Evolutionary conservation across 2,888 invertebrate species (phyloP).

Genomic region (Drosophila borealis): DNA sequence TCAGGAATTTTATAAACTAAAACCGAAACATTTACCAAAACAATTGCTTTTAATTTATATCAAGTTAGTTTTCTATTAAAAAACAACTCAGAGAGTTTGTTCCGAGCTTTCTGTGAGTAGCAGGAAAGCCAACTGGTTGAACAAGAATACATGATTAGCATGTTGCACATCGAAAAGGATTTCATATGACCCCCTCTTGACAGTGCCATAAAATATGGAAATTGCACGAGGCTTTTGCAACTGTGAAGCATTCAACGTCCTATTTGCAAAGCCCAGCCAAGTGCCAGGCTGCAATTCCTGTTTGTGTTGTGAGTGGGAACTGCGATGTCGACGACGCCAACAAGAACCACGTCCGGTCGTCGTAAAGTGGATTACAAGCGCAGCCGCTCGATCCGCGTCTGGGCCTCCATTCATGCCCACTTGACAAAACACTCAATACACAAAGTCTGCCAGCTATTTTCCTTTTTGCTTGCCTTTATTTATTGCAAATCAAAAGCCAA

Average conservation of each 20-base stretch:
- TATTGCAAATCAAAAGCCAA: slow-evolving; percentile 45
- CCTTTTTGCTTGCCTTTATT: slow-evolving; percentile 21
- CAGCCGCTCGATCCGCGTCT: slow-evolving; percentile 49
- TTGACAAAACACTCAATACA: slow-evolving; percentile 70
- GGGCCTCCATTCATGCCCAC: slow-evolving; percentile 74
- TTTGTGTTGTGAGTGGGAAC: slow-evolving; percentile 58
- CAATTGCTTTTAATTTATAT: too few species aligned
- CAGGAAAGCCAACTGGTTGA: not conserved
- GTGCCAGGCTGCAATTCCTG: slow-evolving; percentile 45
- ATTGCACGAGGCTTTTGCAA: slow-evolving; percentile 34
- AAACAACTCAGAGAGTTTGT: not conserved
- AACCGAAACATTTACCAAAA: too few species aligned
- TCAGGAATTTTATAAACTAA: too few species aligned
- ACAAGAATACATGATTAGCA: slow-evolving; percentile 22
- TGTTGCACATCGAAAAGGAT: slow-evolving; percentile 28
- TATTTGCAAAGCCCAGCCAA: slow-evolving; percentile 40
- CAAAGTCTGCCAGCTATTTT: slow-evolving; percentile 37
- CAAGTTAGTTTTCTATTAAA: not conserved
- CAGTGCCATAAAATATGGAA: slow-evolving; percentile 32
- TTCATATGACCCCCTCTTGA: not conserved
- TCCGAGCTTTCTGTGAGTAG: too few species aligned
- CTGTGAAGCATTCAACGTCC: slow-evolving; percentile 37
- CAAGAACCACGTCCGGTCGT: slow-evolving; percentile 76
- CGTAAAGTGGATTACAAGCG: slow-evolving; percentile 79
- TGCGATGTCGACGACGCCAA: slow-evolving; percentile 61